Percentiles rank a stretch among this genome's conserved stretches.
phyloP scores from a whole-genome alignment of 37 sponge, comb jelly and placozoan species.

The Tethya wilhelma region DNA sequence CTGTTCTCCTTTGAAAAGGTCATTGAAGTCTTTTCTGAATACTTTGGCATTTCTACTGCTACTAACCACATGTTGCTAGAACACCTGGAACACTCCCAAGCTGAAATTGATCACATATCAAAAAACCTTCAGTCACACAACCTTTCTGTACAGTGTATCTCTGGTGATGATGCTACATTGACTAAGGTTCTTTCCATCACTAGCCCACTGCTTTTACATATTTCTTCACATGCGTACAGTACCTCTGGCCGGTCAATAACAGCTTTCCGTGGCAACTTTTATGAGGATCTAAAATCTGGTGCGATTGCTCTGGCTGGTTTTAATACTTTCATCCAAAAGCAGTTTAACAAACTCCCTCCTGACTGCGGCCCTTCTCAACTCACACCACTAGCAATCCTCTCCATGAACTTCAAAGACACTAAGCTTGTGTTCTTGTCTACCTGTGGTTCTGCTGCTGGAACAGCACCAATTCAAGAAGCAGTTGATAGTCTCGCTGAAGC shows the following conservation, averaged over 20 bases:
- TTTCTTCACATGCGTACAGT: constrained; percentile 20
- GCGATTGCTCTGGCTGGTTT: constrained; percentile 31
- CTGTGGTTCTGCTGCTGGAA: constrained; percentile 18
- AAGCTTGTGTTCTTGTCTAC: constrained; percentile 37
- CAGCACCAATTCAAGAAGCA: constrained; percentile 33
- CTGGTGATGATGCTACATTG: constrained; percentile 19
- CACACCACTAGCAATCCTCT: constrained; percentile 26
- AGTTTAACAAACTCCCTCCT: constrained; percentile 18
- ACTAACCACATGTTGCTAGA: not conserved
- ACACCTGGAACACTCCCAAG: constrained; percentile 15
- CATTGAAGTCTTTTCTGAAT: not conserved
- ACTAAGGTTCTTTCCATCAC: not conserved
- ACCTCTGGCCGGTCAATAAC: not conserved
- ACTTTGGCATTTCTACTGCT: not conserved
- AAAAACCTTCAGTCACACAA: not conserved
- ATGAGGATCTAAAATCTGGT: constrained; percentile 13
- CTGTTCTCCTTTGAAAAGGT: not conserved
- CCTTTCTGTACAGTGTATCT: not conserved
- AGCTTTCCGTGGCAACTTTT: constrained; percentile 41
- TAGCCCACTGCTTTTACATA: constrained; percentile 10
- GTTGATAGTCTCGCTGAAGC: constrained; percentile 20
- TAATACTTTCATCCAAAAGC: constrained; percentile 3
- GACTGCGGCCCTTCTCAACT: constrained; percentile 23
- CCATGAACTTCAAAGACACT: constrained; percentile 34
- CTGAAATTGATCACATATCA: not conserved